Base-by-base conservation (phyloP, 2,797 vertebrate species). In the Danio aesculapii region DNA sequence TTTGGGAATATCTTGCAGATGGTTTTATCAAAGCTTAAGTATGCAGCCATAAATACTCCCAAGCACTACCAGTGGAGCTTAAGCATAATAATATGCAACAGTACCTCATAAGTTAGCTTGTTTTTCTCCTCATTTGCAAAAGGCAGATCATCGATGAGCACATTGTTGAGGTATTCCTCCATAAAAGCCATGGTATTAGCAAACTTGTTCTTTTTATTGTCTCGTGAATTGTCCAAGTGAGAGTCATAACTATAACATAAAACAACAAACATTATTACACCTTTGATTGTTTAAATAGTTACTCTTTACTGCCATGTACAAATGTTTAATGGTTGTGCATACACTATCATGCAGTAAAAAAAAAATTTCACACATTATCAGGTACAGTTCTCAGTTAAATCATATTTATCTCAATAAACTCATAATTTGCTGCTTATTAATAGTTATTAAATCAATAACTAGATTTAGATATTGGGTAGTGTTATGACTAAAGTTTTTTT, bases 161-260 rank as follows among this genome's bases (percentile, higher is more conserved):
- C 97, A 0, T 97, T 96, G 93, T 97, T 99, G 14, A 99, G 96
- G 82, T 98, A 99, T 69, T 99, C 98, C 88, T 99, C 98, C 92
- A 99, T 98, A 0, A 99, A 99, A 8, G 90, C 97, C 96, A 99
- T 99, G 16, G 97, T 98, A 92, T 94, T 97, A 81, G 97, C 95
- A 81, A 99, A 99, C 68, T 96, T 98, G 92, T 99, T 98, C 91
- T 99, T 99, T 92, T 98, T 99, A 90, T 99, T 97, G 1, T 98
- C 97, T 0, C 97, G 93, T 0, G 96, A 97, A 81, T 95, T 95
- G 0, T 98, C 97, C 92, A 99, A 94, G 89, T 99, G 98, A 88
- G 98, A 97, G 86, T 99, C 98, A 1, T 99, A 99, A 88, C 98
- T 99, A 89, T 0, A 4, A 77, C 39, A 70, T 17, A 49, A 43